Conservation (phyloP, 53 echinoderm and acorn worm species). For the Antedon mediterranea region DNA sequence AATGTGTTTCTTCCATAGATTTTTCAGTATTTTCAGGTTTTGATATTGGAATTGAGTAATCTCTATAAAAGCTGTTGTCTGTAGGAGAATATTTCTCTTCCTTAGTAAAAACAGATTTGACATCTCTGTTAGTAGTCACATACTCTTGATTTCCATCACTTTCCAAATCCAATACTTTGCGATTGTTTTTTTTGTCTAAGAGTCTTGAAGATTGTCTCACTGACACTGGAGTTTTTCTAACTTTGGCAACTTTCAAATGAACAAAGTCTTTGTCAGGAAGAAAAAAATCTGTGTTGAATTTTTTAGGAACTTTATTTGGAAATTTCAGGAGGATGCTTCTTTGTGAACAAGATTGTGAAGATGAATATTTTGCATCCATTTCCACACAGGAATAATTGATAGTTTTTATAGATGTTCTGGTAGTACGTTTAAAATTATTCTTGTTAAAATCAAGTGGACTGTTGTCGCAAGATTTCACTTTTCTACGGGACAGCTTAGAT, state of each 20-base stretch:
- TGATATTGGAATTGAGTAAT: too few relatives aligned
- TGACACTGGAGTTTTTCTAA: neutral
- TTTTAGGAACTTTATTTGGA: neutral
- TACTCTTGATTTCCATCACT: neutral
- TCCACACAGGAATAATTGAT: neutral
- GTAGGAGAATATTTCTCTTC: too few relatives aligned
- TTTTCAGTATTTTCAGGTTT: too few relatives aligned
- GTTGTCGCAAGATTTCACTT: neutral
- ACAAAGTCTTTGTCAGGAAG: slow-evolving; percentile 36
- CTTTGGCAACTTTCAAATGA: slow-evolving; percentile 17
- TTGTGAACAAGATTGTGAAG: neutral
- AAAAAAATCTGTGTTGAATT: slow-evolving; percentile 13
- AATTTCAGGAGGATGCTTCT: neutral
- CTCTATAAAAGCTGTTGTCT: too few relatives aligned
- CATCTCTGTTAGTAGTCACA: too few relatives aligned
- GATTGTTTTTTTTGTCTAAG: too few relatives aligned
- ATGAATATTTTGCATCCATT: neutral
- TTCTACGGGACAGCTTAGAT: neutral
- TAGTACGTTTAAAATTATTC: neutral
- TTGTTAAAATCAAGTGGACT: neutral
- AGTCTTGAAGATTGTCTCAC: neutral
- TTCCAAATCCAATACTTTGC: neutral
- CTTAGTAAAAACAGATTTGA: too few relatives aligned
- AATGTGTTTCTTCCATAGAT: neutral
- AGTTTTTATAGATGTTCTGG: neutral